Percentiles rank a stretch among this genome's conserved stretches.
Evolutionary conservation across 2,888 invertebrate genomes (phyloP).

Genomic region (Hypercompe scribonia): DNA sequence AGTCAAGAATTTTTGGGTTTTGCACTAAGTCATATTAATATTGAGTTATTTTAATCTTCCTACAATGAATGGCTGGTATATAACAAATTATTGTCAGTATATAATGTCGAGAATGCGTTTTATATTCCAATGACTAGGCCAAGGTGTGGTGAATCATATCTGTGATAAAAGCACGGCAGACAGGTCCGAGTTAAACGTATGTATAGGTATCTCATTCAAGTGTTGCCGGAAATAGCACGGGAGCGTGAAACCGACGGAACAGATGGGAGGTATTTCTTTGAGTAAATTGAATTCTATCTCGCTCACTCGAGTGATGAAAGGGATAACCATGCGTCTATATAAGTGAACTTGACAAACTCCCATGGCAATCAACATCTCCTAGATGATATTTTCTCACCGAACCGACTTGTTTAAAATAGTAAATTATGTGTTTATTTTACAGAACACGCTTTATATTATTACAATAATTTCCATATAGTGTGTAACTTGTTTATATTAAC

Average conservation of each 20-base stretch:
- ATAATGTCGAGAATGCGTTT: conserved; percentile 36
- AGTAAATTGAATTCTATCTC: conserved; percentile 43
- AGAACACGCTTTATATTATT: not conserved
- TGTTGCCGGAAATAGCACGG: conserved; percentile 59
- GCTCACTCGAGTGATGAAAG: conserved; percentile 25
- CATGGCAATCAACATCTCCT: not conserved
- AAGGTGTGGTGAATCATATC: conserved; percentile 49
- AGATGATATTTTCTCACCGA: not conserved
- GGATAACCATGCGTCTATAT: not conserved
- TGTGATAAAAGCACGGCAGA: conserved; percentile 38
- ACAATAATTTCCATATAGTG: not conserved
- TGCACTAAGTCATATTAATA: not conserved
- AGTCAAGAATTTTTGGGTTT: not conserved
- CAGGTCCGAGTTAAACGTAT: conserved; percentile 29
- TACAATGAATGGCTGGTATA: not conserved
- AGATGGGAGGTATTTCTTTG: conserved; percentile 48
- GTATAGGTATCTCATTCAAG: conserved; percentile 41
- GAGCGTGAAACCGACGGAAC: conserved; percentile 46
- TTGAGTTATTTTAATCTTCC: not conserved
- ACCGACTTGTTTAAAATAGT: not conserved
- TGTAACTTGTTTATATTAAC: too few relatives aligned
- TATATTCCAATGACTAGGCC: conserved; percentile 41
- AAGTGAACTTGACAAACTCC: not conserved
- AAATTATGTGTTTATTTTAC: not conserved
- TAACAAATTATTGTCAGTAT: conserved; percentile 5